phyloP scores from a whole-genome alignment of 2,888 invertebrate species.

The Didymodactylos carnosus region DNA sequence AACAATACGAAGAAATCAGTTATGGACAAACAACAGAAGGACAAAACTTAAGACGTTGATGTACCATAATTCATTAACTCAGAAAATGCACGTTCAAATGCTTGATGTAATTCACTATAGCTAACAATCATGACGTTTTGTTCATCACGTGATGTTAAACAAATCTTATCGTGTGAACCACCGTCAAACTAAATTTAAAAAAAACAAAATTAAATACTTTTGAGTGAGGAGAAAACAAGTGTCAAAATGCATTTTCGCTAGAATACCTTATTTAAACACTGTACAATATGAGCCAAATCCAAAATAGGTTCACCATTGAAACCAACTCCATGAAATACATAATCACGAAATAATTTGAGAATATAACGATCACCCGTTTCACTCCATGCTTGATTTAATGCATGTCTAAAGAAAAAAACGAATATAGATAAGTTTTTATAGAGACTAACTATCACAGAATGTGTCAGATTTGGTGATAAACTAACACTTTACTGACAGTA shows the following conservation, averaged over 20 bases:
- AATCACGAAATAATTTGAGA: slow-evolving; percentile 89
- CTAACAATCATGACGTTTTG: slow-evolving; percentile 85
- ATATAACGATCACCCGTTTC: slow-evolving; percentile 96
- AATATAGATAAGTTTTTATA: too few relatives aligned
- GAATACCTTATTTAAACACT: slow-evolving; percentile 71
- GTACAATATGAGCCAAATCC: slow-evolving; percentile 80
- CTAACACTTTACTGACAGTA: too few relatives aligned
- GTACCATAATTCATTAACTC: slow-evolving; percentile 41
- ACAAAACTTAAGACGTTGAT: too few relatives aligned
- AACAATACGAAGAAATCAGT: too few relatives aligned
- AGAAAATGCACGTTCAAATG: slow-evolving; percentile 71
- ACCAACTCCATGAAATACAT: slow-evolving; percentile 74
- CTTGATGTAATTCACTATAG: slow-evolving; percentile 80
- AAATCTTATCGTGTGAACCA: slow-evolving; percentile 46
- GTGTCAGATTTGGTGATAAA: too few relatives aligned
- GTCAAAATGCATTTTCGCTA: too few relatives aligned
- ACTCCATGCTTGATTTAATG: slow-evolving; percentile 49
- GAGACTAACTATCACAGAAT: too few relatives aligned
- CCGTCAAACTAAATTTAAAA: slow-evolving; percentile 34
- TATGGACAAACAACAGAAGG: too few relatives aligned
- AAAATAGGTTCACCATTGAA: slow-evolving; percentile 77
- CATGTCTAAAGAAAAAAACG: background rate
- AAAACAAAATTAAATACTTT: background rate
- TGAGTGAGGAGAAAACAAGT: slow-evolving; percentile 51
- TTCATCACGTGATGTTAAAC: slow-evolving; percentile 82